Base-by-base conservation (phyloP, 2,888 invertebrate genomes). In the Dicranocentrus wangi region DNA sequence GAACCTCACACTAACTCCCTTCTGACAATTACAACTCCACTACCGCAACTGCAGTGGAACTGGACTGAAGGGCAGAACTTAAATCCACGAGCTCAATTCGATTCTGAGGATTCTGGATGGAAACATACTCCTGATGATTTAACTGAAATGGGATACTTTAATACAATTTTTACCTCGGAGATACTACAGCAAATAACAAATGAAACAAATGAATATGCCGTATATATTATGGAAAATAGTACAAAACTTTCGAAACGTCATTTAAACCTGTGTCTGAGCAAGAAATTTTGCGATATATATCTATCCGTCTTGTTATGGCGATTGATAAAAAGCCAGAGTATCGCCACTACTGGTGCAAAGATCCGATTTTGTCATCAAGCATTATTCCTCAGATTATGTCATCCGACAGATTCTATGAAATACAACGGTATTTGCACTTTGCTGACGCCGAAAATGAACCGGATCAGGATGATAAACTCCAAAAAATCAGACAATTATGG, bases 401-500 rank as follows among this genome's bases (percentile, higher is more conserved):
- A 7, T 63, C 65, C 0, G 63, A 71, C 21, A n/a, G 78, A 1
- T 78, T 71, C 19, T 65, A 51, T 17, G 65, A 78, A 39, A 71
- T 76, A 5, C 68, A 68, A 10, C 68, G 60, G 0, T 76, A 76
- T 47, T 21, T 68, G 0, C 76, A 70, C 15, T 27, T 71, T 63
- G 43, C 32, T 8, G n/a, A n/a, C n/a, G 51, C 39, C 5, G 61
- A 28, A 10, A 61, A 15, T 15, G 43, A 8, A n/a, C 27, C 1
- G 1, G 15, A 19, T 1, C 7, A 8, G 8, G 13, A 15, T 2
- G 79, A 79, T 19, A 71, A 66, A 21, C 28, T 79, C 2, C 8
- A 60, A 2, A 85, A 85, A 68, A 71, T 85, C 17, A 71, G 82
- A 47, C 66, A 66, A 13, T 15, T 85, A 10, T 81, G 76, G 51